Percentiles rank a stretch among this genome's conserved stretches.
Conservation (phyloP, 2,113 vertebrate species). For the Gorsachius goisagi region DNA sequence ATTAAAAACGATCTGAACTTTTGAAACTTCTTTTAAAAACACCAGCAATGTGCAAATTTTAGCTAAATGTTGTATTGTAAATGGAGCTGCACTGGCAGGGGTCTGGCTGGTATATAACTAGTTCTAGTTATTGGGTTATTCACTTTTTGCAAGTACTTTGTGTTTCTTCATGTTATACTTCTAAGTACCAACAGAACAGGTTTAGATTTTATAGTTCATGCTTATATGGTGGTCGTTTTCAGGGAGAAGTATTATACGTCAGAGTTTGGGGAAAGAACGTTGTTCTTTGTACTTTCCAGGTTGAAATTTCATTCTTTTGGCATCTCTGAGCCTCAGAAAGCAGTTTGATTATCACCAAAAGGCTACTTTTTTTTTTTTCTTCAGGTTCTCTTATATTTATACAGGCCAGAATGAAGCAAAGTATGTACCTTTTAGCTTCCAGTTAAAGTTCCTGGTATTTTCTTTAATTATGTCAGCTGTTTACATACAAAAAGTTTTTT, state of each 20-base stretch:
- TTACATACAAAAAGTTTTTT: slow-evolving; percentile 55
- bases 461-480: slow-evolving; percentile 41
- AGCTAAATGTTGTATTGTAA: background rate
- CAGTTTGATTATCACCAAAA: slow-evolving; percentile 35
- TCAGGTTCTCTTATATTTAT: slow-evolving; percentile 43
- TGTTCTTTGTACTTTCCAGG: slow-evolving; percentile 1
- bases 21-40: background rate
- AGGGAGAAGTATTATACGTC: slow-evolving; percentile 7
- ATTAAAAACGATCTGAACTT: background rate
- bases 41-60: background rate
- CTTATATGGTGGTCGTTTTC: background rate
- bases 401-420: slow-evolving; percentile 25
- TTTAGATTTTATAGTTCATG: background rate
- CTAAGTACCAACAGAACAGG: background rate
- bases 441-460: slow-evolving; percentile 55
- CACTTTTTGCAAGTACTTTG: background rate
- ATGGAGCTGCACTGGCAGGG: background rate
- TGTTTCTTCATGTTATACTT: background rate
- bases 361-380: background rate
- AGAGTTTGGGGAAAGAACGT: slow-evolving; percentile 17
- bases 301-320: slow-evolving; percentile 30
- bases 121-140: background rate
- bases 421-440: slow-evolving; percentile 35
- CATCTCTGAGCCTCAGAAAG: slow-evolving; percentile 45
- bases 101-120: background rate